Base-by-base conservation (phyloP, 2,888 invertebrate species). In the Euzophera pinguis region DNA sequence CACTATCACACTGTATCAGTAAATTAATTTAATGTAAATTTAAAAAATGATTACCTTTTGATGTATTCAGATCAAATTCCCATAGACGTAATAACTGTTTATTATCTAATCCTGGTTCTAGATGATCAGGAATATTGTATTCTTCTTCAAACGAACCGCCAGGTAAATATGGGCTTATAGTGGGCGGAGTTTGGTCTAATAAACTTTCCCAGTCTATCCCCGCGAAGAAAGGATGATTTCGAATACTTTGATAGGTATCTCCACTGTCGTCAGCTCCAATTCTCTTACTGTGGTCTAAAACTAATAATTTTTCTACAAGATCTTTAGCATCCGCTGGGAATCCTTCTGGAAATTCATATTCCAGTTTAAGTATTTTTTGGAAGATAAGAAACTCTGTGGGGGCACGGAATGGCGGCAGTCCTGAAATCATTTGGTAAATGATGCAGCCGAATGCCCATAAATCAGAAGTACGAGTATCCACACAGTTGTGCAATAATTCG, bases 401-500 rank as follows among this genome's bases (percentile, higher is more conserved):
- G 53, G 96, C 97, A 58, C 96, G 93, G 89, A 99, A 99, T 0
- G 98, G 98, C 43, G 97, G 96, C 63, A 95, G 83, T 1, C 99
- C 99, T 10, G 97, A 94, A 61, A 98, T 93, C 96, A 99, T 98
- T 90, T 99, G 99, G 88, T 97, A 99, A 60, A 99, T 90, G 63
- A 99, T 97, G 82, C 98, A 99, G 27, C 99, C 99, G 43, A 98
- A 91, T 0, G 99, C 99, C 99, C 99, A 99, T 53, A 99, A 91
- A 86, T 99, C 99, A 10, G 97, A 96, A 39, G 96, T 93, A 52
- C 93, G 92, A 47, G 94, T 93, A 50, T 94, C 93, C 1, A 93
- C 93, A 56, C 94, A 93, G 74, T 96, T 95, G 56, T 94, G 95
- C 49, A 99, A 90, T 58, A 99, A 93, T 89, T 99, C 99, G 1